A percentile compares a stretch with the other conserved stretches of the same genome.
Evolutionary conservation across 2,113 vertebrate genomes (phyloP).

Genomic region (Equus quagga): DNA sequence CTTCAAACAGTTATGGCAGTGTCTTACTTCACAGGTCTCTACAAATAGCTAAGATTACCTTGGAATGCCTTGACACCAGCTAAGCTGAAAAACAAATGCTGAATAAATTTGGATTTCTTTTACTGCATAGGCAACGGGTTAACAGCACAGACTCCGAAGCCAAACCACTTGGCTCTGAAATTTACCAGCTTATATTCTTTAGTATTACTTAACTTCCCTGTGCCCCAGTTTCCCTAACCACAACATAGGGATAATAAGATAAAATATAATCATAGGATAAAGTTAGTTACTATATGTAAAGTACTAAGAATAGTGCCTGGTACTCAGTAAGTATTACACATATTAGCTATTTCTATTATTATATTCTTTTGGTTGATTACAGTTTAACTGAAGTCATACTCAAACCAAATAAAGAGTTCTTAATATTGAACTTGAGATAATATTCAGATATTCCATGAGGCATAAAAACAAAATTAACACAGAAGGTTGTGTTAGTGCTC

Average conservation of each 20-base stretch:
- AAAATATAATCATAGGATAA: not conserved
- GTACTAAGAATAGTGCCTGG: not conserved
- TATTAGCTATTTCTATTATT: not conserved
- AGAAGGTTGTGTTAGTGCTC: not conserved
- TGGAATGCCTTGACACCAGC: not conserved
- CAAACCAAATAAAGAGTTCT: not conserved
- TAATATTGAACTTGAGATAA: not conserved
- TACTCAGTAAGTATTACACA: not conserved
- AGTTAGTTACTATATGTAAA: not conserved
- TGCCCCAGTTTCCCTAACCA: not conserved
- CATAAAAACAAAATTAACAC: not conserved
- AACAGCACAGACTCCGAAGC: not conserved
- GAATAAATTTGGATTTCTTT: not conserved
- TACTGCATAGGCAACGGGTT: not conserved
- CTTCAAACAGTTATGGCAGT: not conserved
- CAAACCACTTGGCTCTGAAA: not conserved
- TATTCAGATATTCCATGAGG: not conserved
- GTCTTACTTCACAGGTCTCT: not conserved
- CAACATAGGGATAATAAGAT: slow-evolving; percentile 44
- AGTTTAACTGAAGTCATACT: not conserved
- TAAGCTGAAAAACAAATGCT: not conserved
- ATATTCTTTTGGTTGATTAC: not conserved
- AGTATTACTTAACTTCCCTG: not conserved
- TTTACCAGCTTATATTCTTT: not conserved
- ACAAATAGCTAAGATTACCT: slow-evolving; percentile 3